A percentile compares a stretch with the other conserved stretches of the same genome.
phyloP scores from a whole-genome alignment of 2,797 vertebrate species.

The Hoplostethus mediterraneus region DNA sequence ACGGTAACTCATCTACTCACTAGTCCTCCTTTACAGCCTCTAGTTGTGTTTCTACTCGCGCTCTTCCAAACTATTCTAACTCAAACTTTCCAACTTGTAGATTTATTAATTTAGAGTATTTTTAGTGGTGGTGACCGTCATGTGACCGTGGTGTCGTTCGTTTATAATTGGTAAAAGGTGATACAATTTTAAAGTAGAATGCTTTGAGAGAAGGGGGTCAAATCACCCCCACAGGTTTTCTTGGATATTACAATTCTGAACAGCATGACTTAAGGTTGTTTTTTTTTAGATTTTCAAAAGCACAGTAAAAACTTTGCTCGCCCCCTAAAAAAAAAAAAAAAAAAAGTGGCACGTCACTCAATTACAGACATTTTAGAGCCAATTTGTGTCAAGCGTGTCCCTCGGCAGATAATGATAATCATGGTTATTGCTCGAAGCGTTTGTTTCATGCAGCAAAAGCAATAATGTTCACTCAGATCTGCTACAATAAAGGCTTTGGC shows the following conservation, averaged over 20 bases:
- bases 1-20: too few relatives aligned
- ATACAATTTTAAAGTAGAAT: slow-evolving; percentile 55
- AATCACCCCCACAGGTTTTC: slow-evolving; percentile 51
- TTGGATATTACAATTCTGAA: slow-evolving; percentile 62
- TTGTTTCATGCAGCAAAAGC: slow-evolving; percentile 81
- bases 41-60: too few relatives aligned
- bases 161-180: slow-evolving; percentile 31
- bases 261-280: slow-evolving; percentile 31
- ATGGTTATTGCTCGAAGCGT: slow-evolving; percentile 81
- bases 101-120: too few relatives aligned
- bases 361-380: slow-evolving; percentile 78
- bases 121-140: too few relatives aligned
- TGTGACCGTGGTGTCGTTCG: too few relatives aligned
- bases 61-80: too few relatives aligned
- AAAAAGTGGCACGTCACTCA: slow-evolving; percentile 69
- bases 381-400: slow-evolving; percentile 78
- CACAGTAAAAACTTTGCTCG: slow-evolving; percentile 58
- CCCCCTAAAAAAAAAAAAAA: slow-evolving; percentile 54
- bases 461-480: slow-evolving; percentile 82
- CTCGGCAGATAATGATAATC: slow-evolving; percentile 82
- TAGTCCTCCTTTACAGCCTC: too few relatives aligned
- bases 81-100: too few relatives aligned
- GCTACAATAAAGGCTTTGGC: slow-evolving; percentile 77
- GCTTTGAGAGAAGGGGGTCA: slow-evolving; percentile 59
- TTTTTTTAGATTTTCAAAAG: slow-evolving; percentile 60